phyloP scores from a whole-genome alignment of 1,140 invertebrate species.

The Agrilus planipennis region DNA sequence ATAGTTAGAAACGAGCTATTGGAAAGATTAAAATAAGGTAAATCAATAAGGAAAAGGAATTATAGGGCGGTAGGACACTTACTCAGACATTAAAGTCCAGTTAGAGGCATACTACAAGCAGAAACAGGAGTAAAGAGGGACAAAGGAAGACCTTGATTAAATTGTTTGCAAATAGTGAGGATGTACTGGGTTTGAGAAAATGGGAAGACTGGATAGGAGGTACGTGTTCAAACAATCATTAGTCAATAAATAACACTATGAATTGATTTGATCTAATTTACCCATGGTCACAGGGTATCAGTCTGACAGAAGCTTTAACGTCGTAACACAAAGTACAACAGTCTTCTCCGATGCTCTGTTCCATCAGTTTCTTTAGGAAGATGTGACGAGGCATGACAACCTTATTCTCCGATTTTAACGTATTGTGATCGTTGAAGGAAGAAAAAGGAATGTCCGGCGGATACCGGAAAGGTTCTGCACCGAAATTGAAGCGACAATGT shows the following conservation, averaged over 20 bases:
- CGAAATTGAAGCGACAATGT: constrained; percentile 91
- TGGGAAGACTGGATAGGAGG: too few species aligned
- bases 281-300: constrained; percentile 73
- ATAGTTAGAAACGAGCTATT: too few species aligned
- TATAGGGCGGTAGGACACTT: too few species aligned
- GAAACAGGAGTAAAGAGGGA: too few species aligned
- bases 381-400: constrained; percentile 61
- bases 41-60: too few species aligned
- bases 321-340: constrained; percentile 84
- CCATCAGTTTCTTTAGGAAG: constrained; percentile 57
- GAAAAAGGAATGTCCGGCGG: constrained; percentile 45
- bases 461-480: constrained; percentile 64
- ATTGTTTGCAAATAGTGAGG: too few species aligned
- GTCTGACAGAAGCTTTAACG: constrained; percentile 55
- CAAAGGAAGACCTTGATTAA: too few species aligned
- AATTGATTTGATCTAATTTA: constrained; percentile 32
- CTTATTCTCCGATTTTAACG: constrained; percentile 57
- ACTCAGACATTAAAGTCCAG: too few species aligned
- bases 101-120: too few species aligned
- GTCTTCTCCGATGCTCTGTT: constrained; percentile 68
- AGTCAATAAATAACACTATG: not conserved
- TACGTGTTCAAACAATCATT: too few species aligned
- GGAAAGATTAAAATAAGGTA: too few species aligned
- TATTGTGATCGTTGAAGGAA: constrained; percentile 68
- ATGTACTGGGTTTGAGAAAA: too few species aligned